Conservation (phyloP, 2,888 invertebrate species). For the Dolichomitus sp. region DNA sequence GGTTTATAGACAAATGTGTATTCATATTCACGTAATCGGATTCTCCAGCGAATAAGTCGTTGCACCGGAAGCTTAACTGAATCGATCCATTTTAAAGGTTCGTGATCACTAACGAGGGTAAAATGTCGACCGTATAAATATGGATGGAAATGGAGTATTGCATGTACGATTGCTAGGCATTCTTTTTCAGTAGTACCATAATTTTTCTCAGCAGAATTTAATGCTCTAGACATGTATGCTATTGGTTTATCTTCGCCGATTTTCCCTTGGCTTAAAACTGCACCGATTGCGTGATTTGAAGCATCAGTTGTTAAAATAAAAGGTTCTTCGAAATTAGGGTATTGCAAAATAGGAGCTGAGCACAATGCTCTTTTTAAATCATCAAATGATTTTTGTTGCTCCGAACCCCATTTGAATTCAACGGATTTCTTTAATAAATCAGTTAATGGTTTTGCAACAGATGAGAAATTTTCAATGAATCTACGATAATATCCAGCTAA, state of each 20-base stretch:
- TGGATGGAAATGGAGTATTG: too few relatives aligned
- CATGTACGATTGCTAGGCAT: too few relatives aligned
- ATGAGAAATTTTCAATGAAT: not conserved
- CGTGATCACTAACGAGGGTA: too few relatives aligned
- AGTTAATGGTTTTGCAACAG: not conserved
- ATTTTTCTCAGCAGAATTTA: not conserved
- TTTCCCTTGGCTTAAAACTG: slow-evolving; percentile 24
- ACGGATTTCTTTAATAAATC: slow-evolving; percentile 7
- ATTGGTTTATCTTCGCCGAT: slow-evolving; percentile 27
- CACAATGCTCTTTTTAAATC: too few relatives aligned
- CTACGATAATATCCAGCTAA: slow-evolving; percentile 7
- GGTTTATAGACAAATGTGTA: too few relatives aligned
- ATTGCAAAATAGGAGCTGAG: slow-evolving; percentile 1
- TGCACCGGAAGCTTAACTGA: too few relatives aligned
- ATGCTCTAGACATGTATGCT: too few relatives aligned
- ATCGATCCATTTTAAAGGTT: too few relatives aligned
- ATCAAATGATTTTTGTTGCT: slow-evolving; percentile 13
- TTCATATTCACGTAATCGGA: too few relatives aligned
- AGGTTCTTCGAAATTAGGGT: slow-evolving; percentile 12
- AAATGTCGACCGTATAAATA: too few relatives aligned
- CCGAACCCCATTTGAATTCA: slow-evolving; percentile 7
- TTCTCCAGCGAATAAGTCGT: too few relatives aligned
- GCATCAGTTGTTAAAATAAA: slow-evolving; percentile 33
- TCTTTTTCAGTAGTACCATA: slow-evolving; percentile 8
- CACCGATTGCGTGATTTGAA: slow-evolving; percentile 5